Conservation (phyloP, 2,888 invertebrate genomes). For the Adela reaumurella region DNA sequence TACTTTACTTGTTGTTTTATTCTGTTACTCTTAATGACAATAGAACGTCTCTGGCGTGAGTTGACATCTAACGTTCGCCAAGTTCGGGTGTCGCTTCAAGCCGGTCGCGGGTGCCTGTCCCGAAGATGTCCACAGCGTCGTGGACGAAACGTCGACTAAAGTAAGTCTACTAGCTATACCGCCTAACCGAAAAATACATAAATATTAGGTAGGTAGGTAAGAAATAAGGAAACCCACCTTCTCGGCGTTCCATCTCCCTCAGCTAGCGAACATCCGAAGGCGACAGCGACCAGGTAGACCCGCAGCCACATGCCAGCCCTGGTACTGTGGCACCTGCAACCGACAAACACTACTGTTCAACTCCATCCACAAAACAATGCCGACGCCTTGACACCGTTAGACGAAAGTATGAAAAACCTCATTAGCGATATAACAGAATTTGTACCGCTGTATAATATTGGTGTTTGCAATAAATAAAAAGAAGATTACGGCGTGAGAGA, state of each 20-base stretch:
- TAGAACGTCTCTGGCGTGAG: too few relatives aligned
- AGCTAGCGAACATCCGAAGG: neutral
- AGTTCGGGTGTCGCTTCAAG: too few relatives aligned
- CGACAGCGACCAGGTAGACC: neutral
- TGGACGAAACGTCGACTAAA: too few relatives aligned
- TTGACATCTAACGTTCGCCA: too few relatives aligned
- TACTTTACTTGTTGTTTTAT: too few relatives aligned
- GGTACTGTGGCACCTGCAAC: neutral
- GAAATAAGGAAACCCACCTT: neutral
- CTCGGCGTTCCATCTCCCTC: neutral
- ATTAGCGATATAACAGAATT: neutral
- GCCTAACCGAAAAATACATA: too few relatives aligned
- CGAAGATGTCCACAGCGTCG: too few relatives aligned
- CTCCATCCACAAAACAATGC: neutral
- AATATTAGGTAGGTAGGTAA: too few relatives aligned
- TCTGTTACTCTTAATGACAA: too few relatives aligned
- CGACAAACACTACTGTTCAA: neutral
- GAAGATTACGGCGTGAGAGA: neutral
- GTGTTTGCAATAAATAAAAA: neutral
- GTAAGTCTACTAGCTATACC: too few relatives aligned
- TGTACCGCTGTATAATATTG: neutral
- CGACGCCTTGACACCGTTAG: neutral
- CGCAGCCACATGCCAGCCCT: neutral
- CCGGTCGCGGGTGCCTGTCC: too few relatives aligned
- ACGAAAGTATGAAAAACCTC: neutral